phyloP scores from a whole-genome alignment of 2,797 vertebrate genomes.

The Sebastes variabilis region DNA sequence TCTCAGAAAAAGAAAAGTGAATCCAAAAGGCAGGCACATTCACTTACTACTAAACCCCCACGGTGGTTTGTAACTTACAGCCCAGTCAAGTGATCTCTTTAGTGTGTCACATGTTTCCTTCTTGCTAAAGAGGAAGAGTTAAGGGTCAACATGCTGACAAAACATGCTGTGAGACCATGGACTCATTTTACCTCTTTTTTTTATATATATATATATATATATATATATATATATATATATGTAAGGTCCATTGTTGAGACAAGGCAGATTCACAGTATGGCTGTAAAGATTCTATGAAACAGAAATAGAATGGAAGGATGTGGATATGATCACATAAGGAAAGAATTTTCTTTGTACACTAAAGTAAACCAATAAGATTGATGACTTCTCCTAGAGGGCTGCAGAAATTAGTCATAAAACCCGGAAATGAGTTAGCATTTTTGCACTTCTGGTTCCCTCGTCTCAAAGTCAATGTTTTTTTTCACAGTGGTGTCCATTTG shows the following conservation, averaged over 20 bases:
- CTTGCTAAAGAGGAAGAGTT: slow-evolving; percentile 41
- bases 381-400: background rate
- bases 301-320: background rate
- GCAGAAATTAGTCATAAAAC: too few relatives aligned
- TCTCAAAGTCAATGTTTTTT: background rate
- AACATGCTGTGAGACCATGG: background rate
- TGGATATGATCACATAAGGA: background rate
- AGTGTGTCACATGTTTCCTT: slow-evolving; percentile 73
- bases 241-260: background rate
- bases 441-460: background rate
- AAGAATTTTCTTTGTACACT: background rate
- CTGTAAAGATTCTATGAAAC: background rate
- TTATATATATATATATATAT: background rate
- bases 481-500: accelerated
- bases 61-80: slow-evolving; percentile 32
- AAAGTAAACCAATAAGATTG: background rate
- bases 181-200: background rate
- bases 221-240: background rate
- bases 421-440: background rate
- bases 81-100: slow-evolving; percentile 73
- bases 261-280: background rate
- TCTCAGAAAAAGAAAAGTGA: slow-evolving; percentile 21
- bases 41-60: slow-evolving; percentile 19
- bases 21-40: slow-evolving; percentile 26
- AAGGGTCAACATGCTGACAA: slow-evolving; percentile 28